A percentile compares a stretch with the other conserved stretches of the same genome.
Conservation (phyloP, 2,113 vertebrate genomes). For the Dicentrarchus labrax region DNA sequence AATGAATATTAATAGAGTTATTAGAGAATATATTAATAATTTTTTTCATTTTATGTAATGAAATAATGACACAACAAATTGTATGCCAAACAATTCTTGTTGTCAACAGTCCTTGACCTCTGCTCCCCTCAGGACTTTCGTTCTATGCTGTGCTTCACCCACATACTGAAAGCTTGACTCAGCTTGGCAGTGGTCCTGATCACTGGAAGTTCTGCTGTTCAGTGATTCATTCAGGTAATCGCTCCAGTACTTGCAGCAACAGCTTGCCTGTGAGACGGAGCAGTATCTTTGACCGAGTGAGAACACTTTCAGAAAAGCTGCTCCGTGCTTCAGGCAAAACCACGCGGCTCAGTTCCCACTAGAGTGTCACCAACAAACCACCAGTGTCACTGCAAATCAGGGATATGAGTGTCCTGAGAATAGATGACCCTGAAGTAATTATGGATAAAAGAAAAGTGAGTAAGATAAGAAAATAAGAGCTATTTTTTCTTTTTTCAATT, state of each 20-base stretch:
- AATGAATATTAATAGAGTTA: too few species aligned
- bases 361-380: conserved; percentile 5
- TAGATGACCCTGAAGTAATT: conserved; percentile 30
- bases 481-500: background rate
- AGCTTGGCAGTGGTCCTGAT: conserved; percentile 1
- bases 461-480: conserved; percentile 19
- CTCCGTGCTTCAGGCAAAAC: background rate
- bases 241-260: background rate
- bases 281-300: background rate
- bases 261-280: conserved; percentile 11
- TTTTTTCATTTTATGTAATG: too few species aligned
- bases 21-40: too few species aligned
- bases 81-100: too few species aligned
- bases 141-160: conserved; percentile 2
- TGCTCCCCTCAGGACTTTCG: background rate
- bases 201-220: background rate
- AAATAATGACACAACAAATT: background rate
- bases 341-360: background rate
- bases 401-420: conserved; percentile 24
- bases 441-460: conserved; percentile 22
- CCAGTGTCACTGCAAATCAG: conserved; percentile 24
- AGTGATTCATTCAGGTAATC: conserved; percentile 9
- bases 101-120: background rate
- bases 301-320: background rate
- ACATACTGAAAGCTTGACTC: conserved; percentile 16